Percentiles rank a stretch among this genome's conserved stretches.
These are phyloP conservation scores for Macrotus californicus DNA, from an alignment of 2,113 vertebrate species.

Conservation along the genomic window DNA sequence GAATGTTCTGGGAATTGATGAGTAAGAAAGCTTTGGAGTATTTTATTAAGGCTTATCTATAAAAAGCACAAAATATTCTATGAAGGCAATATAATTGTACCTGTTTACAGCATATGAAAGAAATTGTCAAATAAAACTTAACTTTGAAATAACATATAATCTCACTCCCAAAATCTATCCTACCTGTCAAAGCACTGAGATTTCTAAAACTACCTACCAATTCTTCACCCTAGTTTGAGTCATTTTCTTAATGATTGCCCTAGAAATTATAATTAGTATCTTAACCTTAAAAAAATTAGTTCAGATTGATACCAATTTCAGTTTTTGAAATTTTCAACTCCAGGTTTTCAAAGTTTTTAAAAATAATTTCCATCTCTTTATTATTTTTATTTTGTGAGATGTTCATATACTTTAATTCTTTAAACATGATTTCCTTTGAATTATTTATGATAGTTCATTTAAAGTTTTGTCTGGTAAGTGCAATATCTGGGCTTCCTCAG, in stretches of 20 bases:
- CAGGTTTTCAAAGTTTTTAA: slow-evolving; percentile 15
- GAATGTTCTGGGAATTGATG: not conserved
- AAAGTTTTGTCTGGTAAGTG: slow-evolving; percentile 5
- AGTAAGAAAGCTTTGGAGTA: not conserved
- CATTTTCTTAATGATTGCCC: slow-evolving; percentile 5
- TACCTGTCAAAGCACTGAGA: slow-evolving; percentile 17
- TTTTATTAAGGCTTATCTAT: slow-evolving; percentile 29
- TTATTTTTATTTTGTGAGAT: not conserved
- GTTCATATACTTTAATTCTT: slow-evolving; percentile 11
- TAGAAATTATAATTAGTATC: slow-evolving; percentile 21
- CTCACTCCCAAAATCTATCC: slow-evolving; percentile 1
- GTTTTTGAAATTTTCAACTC: slow-evolving; percentile 28
- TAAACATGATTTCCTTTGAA: not conserved
- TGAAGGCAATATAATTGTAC: not conserved
- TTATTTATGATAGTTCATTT: slow-evolving; percentile 24
- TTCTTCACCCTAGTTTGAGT: not conserved
- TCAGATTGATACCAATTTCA: slow-evolving; percentile 41
- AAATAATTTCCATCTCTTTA: slow-evolving; percentile 25
- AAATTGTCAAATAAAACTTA: slow-evolving; percentile 40
- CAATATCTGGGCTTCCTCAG: not conserved
- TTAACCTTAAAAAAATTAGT: slow-evolving; percentile 17
- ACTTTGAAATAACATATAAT: slow-evolving; percentile 24
- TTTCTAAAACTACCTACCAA: slow-evolving; percentile 30
- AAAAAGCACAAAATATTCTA: slow-evolving; percentile 31
- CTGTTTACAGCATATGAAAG: slow-evolving; percentile 12